phyloP scores from a whole-genome alignment of 2,113 vertebrate species.

The Chitala chitala region DNA sequence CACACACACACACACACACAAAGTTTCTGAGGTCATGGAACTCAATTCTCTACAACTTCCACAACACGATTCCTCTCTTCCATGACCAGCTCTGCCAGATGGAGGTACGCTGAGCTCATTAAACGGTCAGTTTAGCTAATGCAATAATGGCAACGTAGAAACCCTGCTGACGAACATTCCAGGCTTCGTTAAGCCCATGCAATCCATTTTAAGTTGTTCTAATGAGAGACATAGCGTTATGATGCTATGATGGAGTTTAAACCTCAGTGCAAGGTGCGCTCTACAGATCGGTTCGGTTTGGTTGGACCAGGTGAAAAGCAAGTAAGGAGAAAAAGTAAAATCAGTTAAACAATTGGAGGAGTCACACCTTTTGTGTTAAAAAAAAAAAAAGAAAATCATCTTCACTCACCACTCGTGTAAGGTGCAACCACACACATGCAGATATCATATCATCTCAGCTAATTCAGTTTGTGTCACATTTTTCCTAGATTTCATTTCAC shows the following conservation, averaged over 20 bases:
- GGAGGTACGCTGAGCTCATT: constrained; percentile 48
- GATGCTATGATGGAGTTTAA: not conserved
- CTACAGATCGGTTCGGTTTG: constrained; percentile 27
- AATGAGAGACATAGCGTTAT: constrained; percentile 27
- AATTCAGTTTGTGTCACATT: not conserved
- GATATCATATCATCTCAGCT: not conserved
- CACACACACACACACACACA: not conserved
- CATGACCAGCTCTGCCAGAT: constrained; percentile 32
- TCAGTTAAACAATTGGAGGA: not conserved
- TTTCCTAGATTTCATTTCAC: not conserved
- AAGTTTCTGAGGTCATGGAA: not conserved
- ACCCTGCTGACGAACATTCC: constrained; percentile 37
- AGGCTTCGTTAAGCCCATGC: constrained; percentile 47
- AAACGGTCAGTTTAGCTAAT: constrained; percentile 63
- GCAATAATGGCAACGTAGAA: constrained; percentile 50
- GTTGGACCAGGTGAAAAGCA: not conserved
- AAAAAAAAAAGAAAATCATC: not conserved
- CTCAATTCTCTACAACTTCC: not conserved
- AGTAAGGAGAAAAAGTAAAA: not conserved
- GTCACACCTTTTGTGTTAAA: not conserved
- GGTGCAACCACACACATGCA: not conserved
- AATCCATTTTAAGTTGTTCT: constrained; percentile 35
- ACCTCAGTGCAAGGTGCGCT: not conserved
- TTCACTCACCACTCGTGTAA: not conserved
- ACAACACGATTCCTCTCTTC: not conserved